phyloP scores from a whole-genome alignment of 2,113 vertebrate species.

The Scophthalmus maximus region DNA sequence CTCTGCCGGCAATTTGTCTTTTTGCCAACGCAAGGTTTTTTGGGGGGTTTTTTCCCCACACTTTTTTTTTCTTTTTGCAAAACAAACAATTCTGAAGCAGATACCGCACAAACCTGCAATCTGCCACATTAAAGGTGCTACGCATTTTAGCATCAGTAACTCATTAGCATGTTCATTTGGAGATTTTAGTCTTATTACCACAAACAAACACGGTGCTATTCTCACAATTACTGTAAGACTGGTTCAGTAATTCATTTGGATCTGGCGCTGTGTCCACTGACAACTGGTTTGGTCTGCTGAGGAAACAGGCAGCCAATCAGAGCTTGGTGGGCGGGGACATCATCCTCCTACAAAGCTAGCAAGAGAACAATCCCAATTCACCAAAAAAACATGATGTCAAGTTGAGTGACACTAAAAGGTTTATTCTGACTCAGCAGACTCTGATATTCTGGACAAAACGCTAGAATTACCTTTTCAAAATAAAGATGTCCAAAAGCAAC shows the following conservation, averaged over 20 bases:
- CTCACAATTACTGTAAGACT: conserved; percentile 16
- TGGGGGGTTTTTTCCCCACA: background rate
- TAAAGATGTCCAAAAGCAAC: background rate
- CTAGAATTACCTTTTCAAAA: background rate
- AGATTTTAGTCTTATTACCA: conserved; percentile 39
- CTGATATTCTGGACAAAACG: background rate
- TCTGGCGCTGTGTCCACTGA: no score
- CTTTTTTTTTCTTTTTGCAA: conserved; percentile 42
- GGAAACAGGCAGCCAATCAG: no score
- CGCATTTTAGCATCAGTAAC: conserved; percentile 26
- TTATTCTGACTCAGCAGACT: no score
- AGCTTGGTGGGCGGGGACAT: no score
- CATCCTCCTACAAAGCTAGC: no score
- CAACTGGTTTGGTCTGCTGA: no score
- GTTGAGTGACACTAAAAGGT: background rate
- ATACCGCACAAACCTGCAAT: conserved; percentile 34
- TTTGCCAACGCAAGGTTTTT: conserved; percentile 62
- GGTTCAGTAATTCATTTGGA: no score
- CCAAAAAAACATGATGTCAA: background rate
- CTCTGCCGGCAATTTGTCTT: conserved; percentile 67
- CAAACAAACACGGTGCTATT: conserved; percentile 33
- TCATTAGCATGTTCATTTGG: conserved; percentile 35
- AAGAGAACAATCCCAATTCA: no score
- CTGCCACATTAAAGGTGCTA: conserved; percentile 21
- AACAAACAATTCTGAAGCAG: conserved; percentile 64